Conservation (phyloP, 2,113 vertebrate genomes). For the Crotalus helleri region DNA sequence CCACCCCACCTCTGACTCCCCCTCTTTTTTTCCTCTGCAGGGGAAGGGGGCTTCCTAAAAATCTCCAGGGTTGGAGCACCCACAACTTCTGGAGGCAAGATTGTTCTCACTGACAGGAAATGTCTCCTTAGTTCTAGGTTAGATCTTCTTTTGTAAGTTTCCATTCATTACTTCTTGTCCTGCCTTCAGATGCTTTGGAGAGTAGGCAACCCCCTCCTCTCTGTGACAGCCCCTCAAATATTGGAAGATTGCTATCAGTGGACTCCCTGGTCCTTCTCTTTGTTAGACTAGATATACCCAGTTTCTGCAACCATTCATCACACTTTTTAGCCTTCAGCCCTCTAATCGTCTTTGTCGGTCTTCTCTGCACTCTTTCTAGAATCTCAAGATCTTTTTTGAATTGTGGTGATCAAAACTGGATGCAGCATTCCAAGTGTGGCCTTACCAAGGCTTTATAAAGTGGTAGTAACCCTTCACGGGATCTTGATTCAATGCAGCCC, state of each 20-base stretch:
- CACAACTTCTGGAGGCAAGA: not conserved
- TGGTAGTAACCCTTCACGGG: too few relatives aligned
- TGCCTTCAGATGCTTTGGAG: not conserved
- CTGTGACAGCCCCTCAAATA: not conserved
- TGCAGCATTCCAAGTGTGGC: too few relatives aligned
- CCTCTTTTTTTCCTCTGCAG: rapidly evolving
- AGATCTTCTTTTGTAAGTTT: not conserved
- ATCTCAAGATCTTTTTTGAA: too few relatives aligned
- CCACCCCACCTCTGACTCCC: not conserved
- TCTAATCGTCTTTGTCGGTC: not conserved
- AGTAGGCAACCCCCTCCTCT: too few relatives aligned
- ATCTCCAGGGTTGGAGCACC: too few relatives aligned
- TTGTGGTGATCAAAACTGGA: too few relatives aligned
- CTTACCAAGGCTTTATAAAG: too few relatives aligned
- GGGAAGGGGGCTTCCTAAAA: too few relatives aligned
- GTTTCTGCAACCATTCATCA: not conserved
- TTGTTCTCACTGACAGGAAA: not conserved
- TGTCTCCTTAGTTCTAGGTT: not conserved
- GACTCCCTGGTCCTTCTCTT: not conserved
- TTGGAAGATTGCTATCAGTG: not conserved
- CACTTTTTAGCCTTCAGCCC: not conserved
- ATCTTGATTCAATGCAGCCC: too few relatives aligned
- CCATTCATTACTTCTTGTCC: not conserved
- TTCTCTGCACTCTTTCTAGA: not conserved
- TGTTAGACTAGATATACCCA: not conserved